Evolutionary conservation across 2,113 vertebrate genomes (phyloP).

Genomic region (Tetraodon nigroviridis): DNA sequence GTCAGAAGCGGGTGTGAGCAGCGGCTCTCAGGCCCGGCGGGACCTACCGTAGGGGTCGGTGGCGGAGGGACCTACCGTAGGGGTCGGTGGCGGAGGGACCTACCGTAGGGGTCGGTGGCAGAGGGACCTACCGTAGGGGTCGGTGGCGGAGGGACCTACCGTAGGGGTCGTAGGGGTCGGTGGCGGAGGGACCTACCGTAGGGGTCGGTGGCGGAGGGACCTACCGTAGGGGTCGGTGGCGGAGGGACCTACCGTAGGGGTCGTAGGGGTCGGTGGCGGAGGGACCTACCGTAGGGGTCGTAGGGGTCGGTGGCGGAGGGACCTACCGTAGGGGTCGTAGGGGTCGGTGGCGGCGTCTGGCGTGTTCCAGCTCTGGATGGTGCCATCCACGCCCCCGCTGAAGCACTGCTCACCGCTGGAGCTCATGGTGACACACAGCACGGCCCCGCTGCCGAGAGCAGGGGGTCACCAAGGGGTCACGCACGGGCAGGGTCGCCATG

Average conservation of each 20-base stretch:
- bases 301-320: too few relatives aligned
- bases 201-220: conserved; percentile 77
- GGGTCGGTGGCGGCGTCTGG: conserved; percentile 89
- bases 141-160: too few relatives aligned
- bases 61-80: conserved; percentile 91
- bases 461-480: background rate
- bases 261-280: too few relatives aligned
- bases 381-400: conserved; percentile 87
- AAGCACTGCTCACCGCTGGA: conserved; percentile 90
- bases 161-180: conserved; percentile 95
- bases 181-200: conserved; percentile 92
- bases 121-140: conserved; percentile 96
- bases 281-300: too few relatives aligned
- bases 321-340: conserved; percentile 89
- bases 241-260: conserved; percentile 73
- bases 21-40: background rate
- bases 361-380: conserved; percentile 93
- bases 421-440: conserved; percentile 92
- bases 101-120: conserved; percentile 92
- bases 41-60: conserved; percentile 87
- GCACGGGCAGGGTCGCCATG: too few relatives aligned
- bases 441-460: conserved; percentile 73
- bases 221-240: too few relatives aligned
- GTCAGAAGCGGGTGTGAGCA: too few relatives aligned
- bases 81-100: conserved; percentile 89